Evolutionary conservation across 2,113 vertebrate genomes (phyloP), one percentile per base, ranked within the genome.

Genomic region (Phalacrocorax brasilianus): DNA sequence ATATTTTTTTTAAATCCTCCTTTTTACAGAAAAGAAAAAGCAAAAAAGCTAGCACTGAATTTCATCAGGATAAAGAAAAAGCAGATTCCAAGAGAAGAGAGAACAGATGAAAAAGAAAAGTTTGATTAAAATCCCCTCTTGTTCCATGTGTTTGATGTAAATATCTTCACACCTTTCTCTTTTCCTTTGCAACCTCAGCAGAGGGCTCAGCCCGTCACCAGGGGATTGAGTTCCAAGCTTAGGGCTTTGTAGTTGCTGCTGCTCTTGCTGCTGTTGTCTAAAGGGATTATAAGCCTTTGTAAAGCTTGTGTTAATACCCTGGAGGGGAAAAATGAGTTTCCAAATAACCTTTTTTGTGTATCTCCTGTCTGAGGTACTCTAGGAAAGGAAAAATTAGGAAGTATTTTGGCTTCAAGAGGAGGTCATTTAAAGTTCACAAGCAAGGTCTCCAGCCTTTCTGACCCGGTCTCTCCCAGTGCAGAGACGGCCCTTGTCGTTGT

Each of bases 251-350:
- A 97, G 94, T 72, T 79, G 89, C 82, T 61, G 42, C 91, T 84
- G 80, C 94, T 94, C 93, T 97, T 95, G 95, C 87, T 52, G 50
- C 94, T 93, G 90, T 96, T 95, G 92, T 97, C 96, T 97, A 93
- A 97, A 89, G 95, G 93, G 94, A 98, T 98, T 97, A 96, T 82
- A 94, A 97, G 97, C 83, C 93, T 97, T 98, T 96, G 68, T 95
- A 97, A 98, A 73, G 91, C 91, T 85, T 86, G 85, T 94, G 95
- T 97, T 97, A 98, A 98, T 97, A 95, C 94, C 85, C 85, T 92
- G 85, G 93, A 93, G 92, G 77, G 89, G 71, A 83, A 94, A 94
- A 97, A 97, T 89, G 71, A 94, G 89, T 97, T 97, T 93, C 85
- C 85, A 95, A 97, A 97, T 76, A 96, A 94, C 66, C 28, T 88